Conservation (phyloP, 2,888 invertebrate genomes). For the Xestia c-nigrum region DNA sequence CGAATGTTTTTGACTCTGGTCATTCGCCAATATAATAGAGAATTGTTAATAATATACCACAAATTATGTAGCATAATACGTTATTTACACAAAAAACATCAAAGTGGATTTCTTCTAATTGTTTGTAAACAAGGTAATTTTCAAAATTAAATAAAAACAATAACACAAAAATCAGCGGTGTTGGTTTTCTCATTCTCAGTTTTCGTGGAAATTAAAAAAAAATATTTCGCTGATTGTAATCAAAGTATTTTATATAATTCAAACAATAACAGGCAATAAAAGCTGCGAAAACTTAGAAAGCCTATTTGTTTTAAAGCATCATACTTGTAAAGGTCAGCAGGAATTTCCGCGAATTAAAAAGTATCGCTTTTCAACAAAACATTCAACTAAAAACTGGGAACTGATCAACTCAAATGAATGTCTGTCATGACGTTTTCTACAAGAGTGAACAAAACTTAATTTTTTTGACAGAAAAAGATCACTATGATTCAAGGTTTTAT, state of each 20-base stretch:
- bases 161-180: background rate
- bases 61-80: background rate
- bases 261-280: slow-evolving; percentile 7
- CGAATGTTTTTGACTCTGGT: no score
- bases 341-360: background rate
- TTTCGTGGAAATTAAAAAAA: background rate
- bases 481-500: no score
- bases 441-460: background rate
- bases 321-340: background rate
- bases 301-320: background rate
- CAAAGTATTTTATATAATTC: background rate
- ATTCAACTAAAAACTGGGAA: background rate
- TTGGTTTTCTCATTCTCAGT: background rate
- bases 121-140: background rate
- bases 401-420: background rate
- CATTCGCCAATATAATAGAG: background rate
- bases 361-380: background rate
- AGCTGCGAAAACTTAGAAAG: background rate
- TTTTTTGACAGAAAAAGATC: background rate
- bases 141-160: background rate
- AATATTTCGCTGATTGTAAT: background rate
- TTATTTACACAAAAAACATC: no score
- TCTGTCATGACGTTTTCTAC: background rate
- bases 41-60: background rate
- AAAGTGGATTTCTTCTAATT: no score